Base-by-base conservation (phyloP, 2,113 vertebrate genomes). In the Chinchilla lanigera region DNA sequence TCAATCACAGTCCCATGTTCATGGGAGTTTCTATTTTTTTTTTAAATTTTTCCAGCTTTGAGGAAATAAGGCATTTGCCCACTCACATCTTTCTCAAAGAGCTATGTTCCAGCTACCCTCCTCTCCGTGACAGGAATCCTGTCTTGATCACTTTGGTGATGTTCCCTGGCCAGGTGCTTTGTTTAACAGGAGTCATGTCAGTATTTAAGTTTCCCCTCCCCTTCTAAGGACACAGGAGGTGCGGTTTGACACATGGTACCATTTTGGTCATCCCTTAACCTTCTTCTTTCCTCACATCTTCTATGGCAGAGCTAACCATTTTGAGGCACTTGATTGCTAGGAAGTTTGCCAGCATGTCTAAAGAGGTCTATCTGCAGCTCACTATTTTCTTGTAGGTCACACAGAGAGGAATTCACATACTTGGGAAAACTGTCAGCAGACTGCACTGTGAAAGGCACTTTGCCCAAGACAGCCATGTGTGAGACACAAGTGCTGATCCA, bases 231-330 rank as follows among this genome's bases (percentile, higher is more conserved):
- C 41, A 17, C 3, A 35, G 63, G 63, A 54, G 30, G 47, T 92
- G 54, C 88, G n/a, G 61, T 90, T 44, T 41, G n/a, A 94, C 69
- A 71, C n/a, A 11, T 26, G 81, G 44, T n/a, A 1, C 83, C 63
- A 22, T 87, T 73, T 85, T 94, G 69, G 85, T 93, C 33, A 75
- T 80, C 75, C 81, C 77, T 85, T 77, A 47, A 77, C 69, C 67
- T 83, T 67, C 30, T 12, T 71, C 85, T 14, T 3, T 19, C 16
- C 2, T 35, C 28, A 14, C 0, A 52, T 63, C 17, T 47, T 35
- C 33, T 54, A 3, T 83, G 78, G 65, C 7, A 67, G 35, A 85
- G 54, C 3, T 38, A 24, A 63, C 24, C 38, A 50, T 61, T 38
- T 44, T 0, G 7, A 30, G 56, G 26, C 0, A 5, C 71, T 60